phyloP scores from a whole-genome alignment of 2,797 vertebrate species.

The Buphagus erythrorhynchus region DNA sequence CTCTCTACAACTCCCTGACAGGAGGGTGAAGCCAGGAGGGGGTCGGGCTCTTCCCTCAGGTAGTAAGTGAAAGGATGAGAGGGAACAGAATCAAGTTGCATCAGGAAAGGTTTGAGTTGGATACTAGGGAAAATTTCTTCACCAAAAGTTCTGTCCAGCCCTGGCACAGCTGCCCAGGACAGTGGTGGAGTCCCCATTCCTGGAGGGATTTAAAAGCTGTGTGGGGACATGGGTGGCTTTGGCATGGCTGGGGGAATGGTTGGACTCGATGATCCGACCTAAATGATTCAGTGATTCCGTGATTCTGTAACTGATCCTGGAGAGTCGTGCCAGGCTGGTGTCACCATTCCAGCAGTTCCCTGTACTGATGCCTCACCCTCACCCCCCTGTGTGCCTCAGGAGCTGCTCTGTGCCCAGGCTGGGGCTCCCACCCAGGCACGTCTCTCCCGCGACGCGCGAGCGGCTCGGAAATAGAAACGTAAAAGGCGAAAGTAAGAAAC shows the following conservation, averaged over 20 bases:
- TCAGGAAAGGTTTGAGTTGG: not conserved
- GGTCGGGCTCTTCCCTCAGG: fast-evolving
- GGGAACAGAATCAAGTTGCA: not conserved
- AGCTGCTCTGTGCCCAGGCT: not conserved
- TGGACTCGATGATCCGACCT: fast-evolving
- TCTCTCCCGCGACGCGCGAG: not conserved
- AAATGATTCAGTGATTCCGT: not conserved
- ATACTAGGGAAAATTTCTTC: not conserved
- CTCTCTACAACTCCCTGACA: not conserved
- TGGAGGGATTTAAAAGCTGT: not conserved
- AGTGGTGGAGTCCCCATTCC: not conserved
- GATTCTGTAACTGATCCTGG: not conserved
- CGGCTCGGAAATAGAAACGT: constrained; percentile 58
- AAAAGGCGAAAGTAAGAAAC: constrained; percentile 76
- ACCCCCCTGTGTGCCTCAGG: not conserved
- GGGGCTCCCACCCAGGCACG: not conserved
- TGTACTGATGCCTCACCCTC: not conserved
- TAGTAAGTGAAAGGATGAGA: not conserved
- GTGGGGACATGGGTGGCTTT: not conserved
- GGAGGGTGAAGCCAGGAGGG: not conserved
- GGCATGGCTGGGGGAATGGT: not conserved
- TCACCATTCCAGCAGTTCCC: not conserved
- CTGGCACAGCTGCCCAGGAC: not conserved
- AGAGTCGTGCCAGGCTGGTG: not conserved
- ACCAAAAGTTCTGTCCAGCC: not conserved